phyloP scores from a whole-genome alignment of 1,140 invertebrate species.

The Hirudo medicinalis region DNA sequence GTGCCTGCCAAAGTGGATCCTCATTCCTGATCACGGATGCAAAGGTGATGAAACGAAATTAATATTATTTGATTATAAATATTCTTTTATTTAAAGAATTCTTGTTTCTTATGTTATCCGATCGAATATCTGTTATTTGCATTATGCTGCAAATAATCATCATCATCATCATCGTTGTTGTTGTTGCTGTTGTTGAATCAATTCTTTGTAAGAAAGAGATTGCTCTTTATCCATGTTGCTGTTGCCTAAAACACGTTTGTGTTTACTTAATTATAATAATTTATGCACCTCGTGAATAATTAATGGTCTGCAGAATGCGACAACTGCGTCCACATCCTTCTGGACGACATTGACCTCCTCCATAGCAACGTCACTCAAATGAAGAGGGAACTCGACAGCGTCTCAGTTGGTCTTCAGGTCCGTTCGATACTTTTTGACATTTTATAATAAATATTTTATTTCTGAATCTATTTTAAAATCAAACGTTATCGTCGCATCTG shows the following conservation, averaged over 20 bases:
- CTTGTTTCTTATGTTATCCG: too few relatives aligned
- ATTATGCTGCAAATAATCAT: too few relatives aligned
- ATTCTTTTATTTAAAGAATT: too few relatives aligned
- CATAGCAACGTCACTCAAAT: slow-evolving; percentile 49
- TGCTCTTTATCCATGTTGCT: too few relatives aligned
- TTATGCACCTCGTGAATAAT: background rate
- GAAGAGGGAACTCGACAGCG: slow-evolving; percentile 55
- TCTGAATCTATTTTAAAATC: too few relatives aligned
- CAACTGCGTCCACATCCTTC: slow-evolving; percentile 68
- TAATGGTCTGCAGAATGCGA: slow-evolving; percentile 53
- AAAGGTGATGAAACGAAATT: slow-evolving; percentile 30
- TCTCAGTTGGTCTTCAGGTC: slow-evolving; percentile 57
- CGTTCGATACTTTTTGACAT: background rate
- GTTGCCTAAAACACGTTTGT: too few relatives aligned
- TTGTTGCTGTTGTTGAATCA: too few relatives aligned
- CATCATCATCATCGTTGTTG: too few relatives aligned
- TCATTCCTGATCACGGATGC: slow-evolving; percentile 50
- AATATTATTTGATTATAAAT: too few relatives aligned
- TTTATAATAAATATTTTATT: too few relatives aligned
- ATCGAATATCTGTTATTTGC: too few relatives aligned
- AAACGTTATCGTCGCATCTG: background rate
- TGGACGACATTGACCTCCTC: slow-evolving; percentile 72
- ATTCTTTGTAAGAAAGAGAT: too few relatives aligned
- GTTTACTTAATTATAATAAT: background rate
- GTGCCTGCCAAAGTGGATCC: slow-evolving; percentile 71